Evolutionary conservation across 2,888 invertebrate species (phyloP).

Genomic region (Aproaerema taeniolella): DNA sequence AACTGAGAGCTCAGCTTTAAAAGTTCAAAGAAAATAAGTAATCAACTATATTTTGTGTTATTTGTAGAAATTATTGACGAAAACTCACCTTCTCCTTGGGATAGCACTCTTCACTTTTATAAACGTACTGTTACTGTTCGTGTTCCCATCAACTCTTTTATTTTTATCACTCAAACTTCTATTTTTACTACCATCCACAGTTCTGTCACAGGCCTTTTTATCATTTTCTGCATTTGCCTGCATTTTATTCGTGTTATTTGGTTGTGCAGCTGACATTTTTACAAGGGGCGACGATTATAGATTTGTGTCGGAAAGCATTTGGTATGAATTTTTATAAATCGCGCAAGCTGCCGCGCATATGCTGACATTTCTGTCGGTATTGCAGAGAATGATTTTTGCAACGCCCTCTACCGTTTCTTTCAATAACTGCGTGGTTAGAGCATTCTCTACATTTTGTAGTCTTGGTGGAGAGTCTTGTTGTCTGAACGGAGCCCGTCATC

Average conservation of each 20-base stretch:
- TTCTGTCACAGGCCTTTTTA: slow-evolving; percentile 26
- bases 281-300: slow-evolving; percentile 63
- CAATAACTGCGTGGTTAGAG: no score
- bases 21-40: no score
- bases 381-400: slow-evolving; percentile 36
- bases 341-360: slow-evolving; percentile 72
- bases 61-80: no score
- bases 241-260: slow-evolving; percentile 39
- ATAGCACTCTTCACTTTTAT: slow-evolving; percentile 72
- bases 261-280: slow-evolving; percentile 59
- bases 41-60: no score
- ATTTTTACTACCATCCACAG: slow-evolving; percentile 37
- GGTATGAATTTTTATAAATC: slow-evolving; percentile 69
- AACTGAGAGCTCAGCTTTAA: no score
- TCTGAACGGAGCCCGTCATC: no score
- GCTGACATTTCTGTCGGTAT: slow-evolving; percentile 46
- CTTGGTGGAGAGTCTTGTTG: no score
- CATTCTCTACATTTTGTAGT: slow-evolving; percentile 2
- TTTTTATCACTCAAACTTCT: slow-evolving; percentile 49
- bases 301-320: slow-evolving; percentile 66
- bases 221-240: slow-evolving; percentile 33
- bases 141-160: slow-evolving; percentile 35
- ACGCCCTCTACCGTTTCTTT: no score
- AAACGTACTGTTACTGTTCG: slow-evolving; percentile 34
- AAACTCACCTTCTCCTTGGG: slow-evolving; percentile 62